A percentile compares a stretch with the other conserved stretches of the same genome.
Evolutionary conservation across 1,140 invertebrate species (phyloP).

Genomic region (Idris sp.): DNA sequence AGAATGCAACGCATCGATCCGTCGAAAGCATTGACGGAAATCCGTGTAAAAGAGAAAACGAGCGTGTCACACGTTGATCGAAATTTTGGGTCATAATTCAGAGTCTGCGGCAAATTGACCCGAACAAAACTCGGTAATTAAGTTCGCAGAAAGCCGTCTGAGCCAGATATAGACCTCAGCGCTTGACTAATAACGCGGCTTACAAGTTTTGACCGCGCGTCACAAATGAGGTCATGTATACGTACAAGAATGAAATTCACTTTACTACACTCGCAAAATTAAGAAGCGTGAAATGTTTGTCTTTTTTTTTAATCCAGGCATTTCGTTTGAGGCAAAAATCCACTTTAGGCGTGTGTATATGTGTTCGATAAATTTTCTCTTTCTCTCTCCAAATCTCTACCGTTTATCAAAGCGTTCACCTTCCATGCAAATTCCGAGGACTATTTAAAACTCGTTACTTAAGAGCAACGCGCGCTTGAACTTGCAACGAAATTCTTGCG

Average conservation of each 20-base stretch:
- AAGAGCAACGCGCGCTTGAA: no score
- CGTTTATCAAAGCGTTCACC: no score
- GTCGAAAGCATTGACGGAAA: conserved; percentile 15
- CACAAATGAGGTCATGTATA: conserved; percentile 46
- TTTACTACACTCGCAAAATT: conserved; percentile 67
- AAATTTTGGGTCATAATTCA: conserved; percentile 30
- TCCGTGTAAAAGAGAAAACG: no score
- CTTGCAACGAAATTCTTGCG: no score
- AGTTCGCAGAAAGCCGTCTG: conserved; percentile 48
- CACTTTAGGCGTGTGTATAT: no score
- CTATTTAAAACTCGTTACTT: no score
- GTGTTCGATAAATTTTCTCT: no score
- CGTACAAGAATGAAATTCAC: conserved; percentile 32
- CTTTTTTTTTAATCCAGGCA: no score
- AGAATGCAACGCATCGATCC: conserved; percentile 30
- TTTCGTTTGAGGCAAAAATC: no score
- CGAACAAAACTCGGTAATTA: conserved; percentile 32
- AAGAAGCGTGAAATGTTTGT: conserved; percentile 68
- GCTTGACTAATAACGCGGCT: conserved; percentile 39
- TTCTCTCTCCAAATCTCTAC: no score
- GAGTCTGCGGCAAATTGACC: conserved; percentile 8
- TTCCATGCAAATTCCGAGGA: no score
- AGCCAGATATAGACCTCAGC: conserved; percentile 44
- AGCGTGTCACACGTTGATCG: not conserved
- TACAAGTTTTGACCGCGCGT: conserved; percentile 27